Percentiles rank a stretch among this genome's conserved stretches.
phyloP scores from a whole-genome alignment of 2,113 vertebrate genomes.

The Carlito syrichta region DNA sequence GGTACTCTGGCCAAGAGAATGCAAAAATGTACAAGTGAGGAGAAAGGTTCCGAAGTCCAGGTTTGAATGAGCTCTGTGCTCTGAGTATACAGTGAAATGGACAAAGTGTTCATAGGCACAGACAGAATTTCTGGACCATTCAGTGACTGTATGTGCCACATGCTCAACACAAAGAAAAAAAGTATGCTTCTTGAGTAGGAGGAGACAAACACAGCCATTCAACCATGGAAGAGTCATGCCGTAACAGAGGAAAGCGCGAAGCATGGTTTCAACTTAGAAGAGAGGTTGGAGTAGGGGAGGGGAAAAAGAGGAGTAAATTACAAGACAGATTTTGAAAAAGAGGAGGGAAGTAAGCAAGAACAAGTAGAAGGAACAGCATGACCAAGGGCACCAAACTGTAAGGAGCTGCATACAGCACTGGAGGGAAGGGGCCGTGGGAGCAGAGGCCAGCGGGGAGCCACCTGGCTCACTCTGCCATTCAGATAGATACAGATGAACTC shows the following conservation, averaged over 20 bases:
- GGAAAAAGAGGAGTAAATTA: background rate
- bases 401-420: rapidly evolving
- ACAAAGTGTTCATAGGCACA: background rate
- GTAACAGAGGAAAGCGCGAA: background rate
- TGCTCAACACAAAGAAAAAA: background rate
- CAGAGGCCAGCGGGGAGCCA: background rate
- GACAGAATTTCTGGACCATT: background rate
- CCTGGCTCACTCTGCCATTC: background rate
- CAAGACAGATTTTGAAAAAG: background rate
- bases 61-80: background rate
- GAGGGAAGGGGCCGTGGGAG: rapidly evolving
- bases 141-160: rapidly evolving
- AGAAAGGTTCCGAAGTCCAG: background rate
- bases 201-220: background rate
- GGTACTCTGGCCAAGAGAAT: background rate
- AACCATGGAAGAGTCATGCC: background rate
- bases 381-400: background rate
- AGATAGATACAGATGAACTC: background rate
- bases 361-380: background rate
- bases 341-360: background rate
- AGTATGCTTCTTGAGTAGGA: background rate
- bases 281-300: background rate
- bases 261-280: background rate
- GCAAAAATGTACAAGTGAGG: background rate
- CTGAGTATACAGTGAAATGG: background rate